These are phyloP conservation scores for Nesogale talazaci DNA, from an alignment of 2,113 vertebrate genomes.

Conservation along the genomic window DNA sequence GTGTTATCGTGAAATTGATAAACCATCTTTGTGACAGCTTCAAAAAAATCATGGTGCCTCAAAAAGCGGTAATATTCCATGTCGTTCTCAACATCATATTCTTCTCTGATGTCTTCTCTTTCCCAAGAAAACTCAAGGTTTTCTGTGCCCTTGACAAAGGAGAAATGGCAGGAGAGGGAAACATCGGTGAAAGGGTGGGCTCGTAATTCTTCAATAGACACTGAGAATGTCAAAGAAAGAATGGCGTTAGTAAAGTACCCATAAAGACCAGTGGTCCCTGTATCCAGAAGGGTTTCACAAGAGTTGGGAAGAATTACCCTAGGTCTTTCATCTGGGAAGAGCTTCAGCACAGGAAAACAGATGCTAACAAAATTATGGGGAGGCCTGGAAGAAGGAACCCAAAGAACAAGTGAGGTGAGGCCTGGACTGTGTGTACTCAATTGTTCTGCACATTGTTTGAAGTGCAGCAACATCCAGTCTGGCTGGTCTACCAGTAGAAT, in stretches of 20 bases:
- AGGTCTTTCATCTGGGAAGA: neutral
- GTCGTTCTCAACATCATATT: constrained; percentile 74
- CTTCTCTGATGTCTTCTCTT: constrained; percentile 80
- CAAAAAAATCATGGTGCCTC: constrained; percentile 69
- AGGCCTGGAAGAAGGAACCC: neutral
- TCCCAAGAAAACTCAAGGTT: constrained; percentile 79
- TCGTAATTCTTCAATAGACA: constrained; percentile 4
- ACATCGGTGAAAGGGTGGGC: constrained; percentile 72
- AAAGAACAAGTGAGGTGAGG: neutral
- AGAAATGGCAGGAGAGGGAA: constrained; percentile 78
- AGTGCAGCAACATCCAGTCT: neutral
- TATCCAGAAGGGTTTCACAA: neutral
- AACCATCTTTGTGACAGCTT: constrained; percentile 72
- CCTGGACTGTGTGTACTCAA: neutral
- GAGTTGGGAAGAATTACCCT: neutral
- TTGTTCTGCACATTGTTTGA: neutral
- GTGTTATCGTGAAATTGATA: constrained; percentile 72
- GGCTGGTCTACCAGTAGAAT: neutral
- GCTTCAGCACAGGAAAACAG: neutral
- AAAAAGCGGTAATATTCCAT: constrained; percentile 68
- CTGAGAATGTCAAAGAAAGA: constrained; percentile 54
- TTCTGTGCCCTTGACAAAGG: constrained; percentile 76
- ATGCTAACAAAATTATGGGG: neutral
- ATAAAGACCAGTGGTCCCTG: neutral
- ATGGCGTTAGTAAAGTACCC: neutral